Percentiles rank a stretch among this genome's conserved stretches.
Evolutionary conservation across 2,113 vertebrate species (phyloP).

Genomic region (Chinchilla lanigera): DNA sequence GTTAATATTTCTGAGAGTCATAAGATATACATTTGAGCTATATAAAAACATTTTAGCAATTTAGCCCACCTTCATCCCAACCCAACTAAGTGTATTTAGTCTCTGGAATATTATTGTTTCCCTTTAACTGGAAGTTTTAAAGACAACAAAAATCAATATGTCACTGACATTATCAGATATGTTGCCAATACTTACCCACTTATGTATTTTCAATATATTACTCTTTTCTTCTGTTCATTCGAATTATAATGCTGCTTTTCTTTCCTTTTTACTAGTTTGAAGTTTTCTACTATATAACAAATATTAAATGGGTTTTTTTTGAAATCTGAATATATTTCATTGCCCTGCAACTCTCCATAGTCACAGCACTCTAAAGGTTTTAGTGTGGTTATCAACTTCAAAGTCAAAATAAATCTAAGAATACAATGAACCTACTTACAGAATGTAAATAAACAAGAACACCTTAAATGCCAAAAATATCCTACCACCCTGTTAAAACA

Average conservation of each 20-base stretch:
- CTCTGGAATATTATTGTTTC: conserved; percentile 48
- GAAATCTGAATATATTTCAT: conserved; percentile 19
- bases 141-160: conserved; percentile 68
- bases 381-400: background rate
- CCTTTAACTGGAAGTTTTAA: conserved; percentile 49
- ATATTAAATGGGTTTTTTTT: background rate
- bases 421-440: conserved; percentile 36
- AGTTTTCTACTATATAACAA: conserved; percentile 10
- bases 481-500: background rate
- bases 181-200: conserved; percentile 26
- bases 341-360: conserved; percentile 11
- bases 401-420: conserved; percentile 45
- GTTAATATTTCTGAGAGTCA: conserved; percentile 64
- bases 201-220: background rate
- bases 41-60: conserved; percentile 67
- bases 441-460: conserved; percentile 5
- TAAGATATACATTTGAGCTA: conserved; percentile 31
- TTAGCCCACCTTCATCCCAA: conserved; percentile 39
- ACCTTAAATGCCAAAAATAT: background rate
- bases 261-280: conserved; percentile 17
- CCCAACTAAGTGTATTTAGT: conserved; percentile 64
- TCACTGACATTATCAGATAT: conserved; percentile 38
- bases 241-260: conserved; percentile 23
- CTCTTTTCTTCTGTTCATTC: background rate
- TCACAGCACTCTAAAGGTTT: conserved; percentile 11